A percentile compares a stretch with the other conserved stretches of the same genome.
These are phyloP conservation scores for Ophraella communa DNA, from an alignment of 2,888 invertebrate genomes.

Conservation along the genomic window DNA sequence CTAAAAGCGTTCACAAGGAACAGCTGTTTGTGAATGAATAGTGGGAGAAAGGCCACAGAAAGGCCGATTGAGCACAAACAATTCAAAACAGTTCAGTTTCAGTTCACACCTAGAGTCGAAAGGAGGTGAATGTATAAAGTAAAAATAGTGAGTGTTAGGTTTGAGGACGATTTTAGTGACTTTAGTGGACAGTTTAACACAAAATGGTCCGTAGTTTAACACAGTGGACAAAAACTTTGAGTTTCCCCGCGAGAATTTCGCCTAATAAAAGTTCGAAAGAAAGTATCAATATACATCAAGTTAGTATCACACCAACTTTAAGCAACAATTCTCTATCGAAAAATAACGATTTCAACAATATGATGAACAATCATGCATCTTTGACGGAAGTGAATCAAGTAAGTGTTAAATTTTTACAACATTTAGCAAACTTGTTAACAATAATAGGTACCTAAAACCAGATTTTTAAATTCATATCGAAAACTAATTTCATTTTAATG, in stretches of 20 bases:
- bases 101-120: conserved; percentile 20
- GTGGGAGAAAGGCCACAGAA: conserved; percentile 57
- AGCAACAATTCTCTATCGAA: conserved; percentile 57
- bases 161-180: conserved; percentile 17
- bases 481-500: too few relatives aligned
- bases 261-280: conserved; percentile 82
- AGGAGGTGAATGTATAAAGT: conserved; percentile 7
- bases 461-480: too few relatives aligned
- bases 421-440: background rate
- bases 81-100: conserved; percentile 45
- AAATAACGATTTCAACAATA: conserved; percentile 56
- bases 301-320: conserved; percentile 70
- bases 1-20: conserved; percentile 41
- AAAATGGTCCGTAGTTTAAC: conserved; percentile 86
- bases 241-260: conserved; percentile 85
- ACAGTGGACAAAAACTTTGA: conserved; percentile 90
- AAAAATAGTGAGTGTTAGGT: background rate
- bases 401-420: conserved; percentile 39
- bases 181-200: conserved; percentile 16
- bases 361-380: conserved; percentile 53
- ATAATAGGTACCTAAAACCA: too few relatives aligned
- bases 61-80: conserved; percentile 54
- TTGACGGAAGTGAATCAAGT: conserved; percentile 55
- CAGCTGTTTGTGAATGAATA: conserved; percentile 54
- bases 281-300: conserved; percentile 67